Evolutionary conservation across 2,797 vertebrate genomes (phyloP).

Genomic region (Danio aesculapii): DNA sequence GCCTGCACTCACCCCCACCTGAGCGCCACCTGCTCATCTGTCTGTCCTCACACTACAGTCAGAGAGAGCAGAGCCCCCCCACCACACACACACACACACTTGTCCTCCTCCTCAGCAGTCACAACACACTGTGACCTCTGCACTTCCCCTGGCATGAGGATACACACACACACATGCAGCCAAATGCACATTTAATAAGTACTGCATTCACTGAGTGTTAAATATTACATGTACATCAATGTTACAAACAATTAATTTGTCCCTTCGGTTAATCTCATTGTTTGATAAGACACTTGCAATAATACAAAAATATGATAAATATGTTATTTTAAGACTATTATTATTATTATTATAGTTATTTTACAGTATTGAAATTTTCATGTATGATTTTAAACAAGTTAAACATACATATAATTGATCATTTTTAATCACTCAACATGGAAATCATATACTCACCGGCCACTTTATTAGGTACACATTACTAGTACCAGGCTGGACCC

Average conservation of each 20-base stretch:
- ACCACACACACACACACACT: slow-evolving; percentile 22
- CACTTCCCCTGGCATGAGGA: slow-evolving; percentile 58
- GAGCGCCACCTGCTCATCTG: slow-evolving; percentile 86
- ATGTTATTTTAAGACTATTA: no score
- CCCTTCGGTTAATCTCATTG: background rate
- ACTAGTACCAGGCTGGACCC: no score
- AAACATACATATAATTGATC: no score
- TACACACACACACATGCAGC: slow-evolving; percentile 44
- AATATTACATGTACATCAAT: no score
- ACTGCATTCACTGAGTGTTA: background rate
- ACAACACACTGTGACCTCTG: slow-evolving; percentile 62
- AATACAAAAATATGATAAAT: background rate
- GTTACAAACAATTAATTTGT: no score
- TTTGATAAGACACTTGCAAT: background rate
- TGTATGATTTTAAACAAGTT: no score
- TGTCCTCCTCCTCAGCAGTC: slow-evolving; percentile 70
- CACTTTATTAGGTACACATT: no score
- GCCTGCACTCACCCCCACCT: slow-evolving; percentile 76
- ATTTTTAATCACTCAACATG: no score
- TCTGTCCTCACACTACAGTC: slow-evolving; percentile 65
- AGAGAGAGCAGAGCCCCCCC: slow-evolving; percentile 36
- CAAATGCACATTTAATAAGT: background rate
- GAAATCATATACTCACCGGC: no score
- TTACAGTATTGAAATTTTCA: no score
- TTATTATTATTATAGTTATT: no score